Percentiles rank a stretch among this genome's conserved stretches.
Evolutionary conservation across 37 sponge, comb jelly and placozoan genomes (phyloP).

Genomic region (Halisarca cf. caerulea): DNA sequence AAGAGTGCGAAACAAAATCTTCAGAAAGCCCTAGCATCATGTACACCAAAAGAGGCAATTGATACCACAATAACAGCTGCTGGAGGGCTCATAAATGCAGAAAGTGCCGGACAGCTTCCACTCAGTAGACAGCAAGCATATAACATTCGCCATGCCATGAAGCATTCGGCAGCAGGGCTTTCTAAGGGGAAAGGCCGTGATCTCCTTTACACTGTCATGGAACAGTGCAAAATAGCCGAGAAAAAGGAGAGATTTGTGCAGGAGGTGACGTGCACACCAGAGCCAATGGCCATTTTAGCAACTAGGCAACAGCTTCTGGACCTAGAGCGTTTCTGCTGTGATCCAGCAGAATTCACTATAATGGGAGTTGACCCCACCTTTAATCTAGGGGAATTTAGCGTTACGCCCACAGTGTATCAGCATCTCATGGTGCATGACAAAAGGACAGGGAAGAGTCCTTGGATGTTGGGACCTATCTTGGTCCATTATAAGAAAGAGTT

Average conservation of each 20-base stretch:
- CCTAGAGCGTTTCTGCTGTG: neutral
- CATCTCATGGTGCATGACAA: neutral
- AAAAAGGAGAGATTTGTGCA: neutral
- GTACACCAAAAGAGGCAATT: constrained; percentile 17
- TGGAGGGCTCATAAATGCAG: constrained; percentile 13
- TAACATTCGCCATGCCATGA: neutral
- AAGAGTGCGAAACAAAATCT: too few relatives aligned
- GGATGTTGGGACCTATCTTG: constrained; percentile 7
- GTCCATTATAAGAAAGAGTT: constrained; percentile 12
- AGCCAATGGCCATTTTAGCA: neutral
- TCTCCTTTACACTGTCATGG: neutral
- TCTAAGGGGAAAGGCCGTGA: constrained; percentile 10
- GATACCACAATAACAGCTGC: neutral
- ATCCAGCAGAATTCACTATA: too few relatives aligned
- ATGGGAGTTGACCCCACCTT: neutral
- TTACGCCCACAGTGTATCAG: neutral
- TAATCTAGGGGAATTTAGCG: neutral
- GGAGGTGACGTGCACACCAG: constrained; percentile 2
- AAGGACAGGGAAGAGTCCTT: too few relatives aligned
- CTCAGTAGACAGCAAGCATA: constrained; percentile 17
- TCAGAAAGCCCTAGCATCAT: too few relatives aligned
- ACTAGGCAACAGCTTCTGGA: neutral
- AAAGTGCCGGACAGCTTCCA: constrained; percentile 6
- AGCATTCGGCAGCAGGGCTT: neutral
- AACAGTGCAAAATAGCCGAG: neutral